Evolutionary conservation across 2,797 vertebrate species (phyloP).

Genomic region (Periparus ater): DNA sequence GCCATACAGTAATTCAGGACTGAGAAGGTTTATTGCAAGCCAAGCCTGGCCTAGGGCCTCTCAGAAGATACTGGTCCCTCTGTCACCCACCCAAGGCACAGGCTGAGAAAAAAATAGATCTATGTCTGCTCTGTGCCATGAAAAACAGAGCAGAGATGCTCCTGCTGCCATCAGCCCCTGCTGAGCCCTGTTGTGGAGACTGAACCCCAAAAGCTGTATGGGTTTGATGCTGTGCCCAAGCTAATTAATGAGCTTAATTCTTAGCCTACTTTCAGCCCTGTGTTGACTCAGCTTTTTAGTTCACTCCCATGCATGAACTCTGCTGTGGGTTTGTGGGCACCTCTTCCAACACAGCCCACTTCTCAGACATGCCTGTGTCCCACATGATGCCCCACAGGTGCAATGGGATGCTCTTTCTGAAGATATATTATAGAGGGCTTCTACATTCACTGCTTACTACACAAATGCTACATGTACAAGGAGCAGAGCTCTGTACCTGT

Average conservation of each 20-base stretch:
- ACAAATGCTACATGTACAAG: background rate
- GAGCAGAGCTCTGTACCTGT: background rate
- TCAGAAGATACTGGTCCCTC: background rate
- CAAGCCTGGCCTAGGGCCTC: background rate
- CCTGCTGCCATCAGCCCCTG: background rate
- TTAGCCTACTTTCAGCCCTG: background rate
- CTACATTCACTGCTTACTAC: background rate
- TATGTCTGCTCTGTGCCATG: background rate
- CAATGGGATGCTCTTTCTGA: background rate
- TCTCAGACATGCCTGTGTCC: fast-evolving
- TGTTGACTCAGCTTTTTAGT: background rate
- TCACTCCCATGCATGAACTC: background rate
- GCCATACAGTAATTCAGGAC: fast-evolving
- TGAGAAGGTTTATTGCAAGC: background rate
- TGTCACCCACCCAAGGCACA: background rate
- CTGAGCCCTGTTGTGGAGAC: background rate
- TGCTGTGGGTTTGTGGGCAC: background rate
- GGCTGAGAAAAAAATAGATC: background rate
- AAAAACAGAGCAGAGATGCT: background rate
- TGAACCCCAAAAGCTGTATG: background rate
- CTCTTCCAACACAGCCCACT: background rate
- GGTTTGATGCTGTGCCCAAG: background rate
- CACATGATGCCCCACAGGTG: background rate
- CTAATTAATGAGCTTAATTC: background rate
- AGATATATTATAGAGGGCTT: background rate